Base-by-base conservation (phyloP, 2,888 invertebrate genomes). In the Pherbina coryleti region DNA sequence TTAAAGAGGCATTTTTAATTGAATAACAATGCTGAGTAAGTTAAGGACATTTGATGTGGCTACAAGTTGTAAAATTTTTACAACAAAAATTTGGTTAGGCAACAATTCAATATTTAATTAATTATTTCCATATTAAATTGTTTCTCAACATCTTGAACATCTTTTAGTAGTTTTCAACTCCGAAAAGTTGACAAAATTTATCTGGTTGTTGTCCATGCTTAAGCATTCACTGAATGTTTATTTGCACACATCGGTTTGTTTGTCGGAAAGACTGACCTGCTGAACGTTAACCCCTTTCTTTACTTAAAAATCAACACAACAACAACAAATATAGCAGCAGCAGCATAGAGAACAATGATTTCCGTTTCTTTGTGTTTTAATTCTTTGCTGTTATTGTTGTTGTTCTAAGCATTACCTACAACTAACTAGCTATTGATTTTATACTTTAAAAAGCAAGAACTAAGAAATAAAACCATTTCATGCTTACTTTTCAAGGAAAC, bases 401-500 rank as follows among this genome's bases (percentile, higher is more conserved):
- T 51, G 37, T 67, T 67, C 66, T 19, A 34, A 14, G 64, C 66
- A 31, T 73, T 73, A 73, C 53, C 75, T n/a, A 28, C 66, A 19
- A 19, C 66, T 67, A 19, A n/a, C 19, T 25, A 28, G n/a, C 55
- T 75, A 75, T 75, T 75, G 66, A 55, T 75, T 66, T 66, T 67
- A 34, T 51, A 66, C 4, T 66, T 37, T 8, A 67, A 19, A 31
- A 66, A n/a, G 49, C 22, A 57, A 57, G 19, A 19, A 25, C 37
- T 19, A 49, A 74, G 57, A 74, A 64, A 62, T 34, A 60, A 70
- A 71, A 62, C 34, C 60, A 74, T 78, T 77, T 22, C 78, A 81
- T 80, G 81, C 82, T 80, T 75, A 82, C 66, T 64, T 75, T 82
- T 83, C 81, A 81, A 82, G 84, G 86, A 86, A 86, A 79, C 85